Conservation (phyloP, 2,113 vertebrate species). For the Macquaria australasica region DNA sequence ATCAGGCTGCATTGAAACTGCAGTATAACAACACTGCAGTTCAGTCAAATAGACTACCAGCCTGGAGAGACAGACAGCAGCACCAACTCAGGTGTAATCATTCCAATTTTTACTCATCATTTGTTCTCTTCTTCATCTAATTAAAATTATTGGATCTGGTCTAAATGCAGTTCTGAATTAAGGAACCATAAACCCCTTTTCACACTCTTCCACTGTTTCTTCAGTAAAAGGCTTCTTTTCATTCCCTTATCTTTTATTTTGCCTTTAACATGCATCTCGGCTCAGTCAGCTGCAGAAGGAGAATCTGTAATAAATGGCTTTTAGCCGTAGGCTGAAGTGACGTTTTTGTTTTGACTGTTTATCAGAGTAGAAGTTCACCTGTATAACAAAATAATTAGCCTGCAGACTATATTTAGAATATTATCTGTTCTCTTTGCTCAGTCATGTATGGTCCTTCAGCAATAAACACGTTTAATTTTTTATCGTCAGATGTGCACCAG, state of each 20-base stretch:
- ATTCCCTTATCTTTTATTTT: conserved; percentile 8
- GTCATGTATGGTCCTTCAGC: background rate
- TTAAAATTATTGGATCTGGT: conserved; percentile 2
- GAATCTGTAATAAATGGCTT: conserved; percentile 28
- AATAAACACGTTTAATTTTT: conserved; percentile 18
- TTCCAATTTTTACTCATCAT: background rate
- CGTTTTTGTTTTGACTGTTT: conserved; percentile 29
- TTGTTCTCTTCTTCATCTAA: background rate
- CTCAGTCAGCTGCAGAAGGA: conserved; percentile 9
- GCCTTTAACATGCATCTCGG: background rate
- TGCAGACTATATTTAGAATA: conserved; percentile 1
- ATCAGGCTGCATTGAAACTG: background rate
- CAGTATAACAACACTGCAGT: background rate
- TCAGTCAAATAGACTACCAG: background rate
- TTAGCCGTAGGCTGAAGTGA: conserved; percentile 1
- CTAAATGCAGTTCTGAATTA: conserved; percentile 11
- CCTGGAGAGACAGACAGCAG: background rate
- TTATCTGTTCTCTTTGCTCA: background rate
- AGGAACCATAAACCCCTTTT: background rate
- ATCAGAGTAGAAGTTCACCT: conserved; percentile 26
- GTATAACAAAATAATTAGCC: conserved; percentile 35
- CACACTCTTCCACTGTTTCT: background rate
- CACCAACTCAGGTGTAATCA: background rate
- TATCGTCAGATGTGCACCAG: background rate
- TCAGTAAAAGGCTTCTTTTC: background rate